A percentile compares a stretch with the other conserved stretches of the same genome.
phyloP scores from a whole-genome alignment of 1,140 invertebrate genomes.

The Bilobella aurantiaca region DNA sequence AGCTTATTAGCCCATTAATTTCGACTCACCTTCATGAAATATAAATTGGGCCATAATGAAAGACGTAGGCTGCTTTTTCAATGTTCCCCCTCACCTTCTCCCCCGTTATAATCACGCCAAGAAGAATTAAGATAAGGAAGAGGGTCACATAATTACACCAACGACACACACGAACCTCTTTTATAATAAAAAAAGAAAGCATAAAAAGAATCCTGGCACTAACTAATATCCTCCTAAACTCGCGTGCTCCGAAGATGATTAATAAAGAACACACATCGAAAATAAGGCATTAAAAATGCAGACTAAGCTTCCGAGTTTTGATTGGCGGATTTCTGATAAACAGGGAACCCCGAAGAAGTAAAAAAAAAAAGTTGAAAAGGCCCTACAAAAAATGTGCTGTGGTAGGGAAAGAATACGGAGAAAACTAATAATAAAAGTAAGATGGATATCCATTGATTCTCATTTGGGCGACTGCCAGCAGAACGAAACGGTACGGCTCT shows the following conservation, averaged over 20 bases:
- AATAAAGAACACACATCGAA: background rate
- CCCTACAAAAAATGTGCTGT: background rate
- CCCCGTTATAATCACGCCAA: background rate
- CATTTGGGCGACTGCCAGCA: slow-evolving; percentile 1
- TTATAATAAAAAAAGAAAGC: background rate
- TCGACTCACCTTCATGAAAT: background rate
- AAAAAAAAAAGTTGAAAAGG: background rate
- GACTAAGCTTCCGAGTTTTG: background rate
- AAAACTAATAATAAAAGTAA: no score
- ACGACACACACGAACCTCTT: no score
- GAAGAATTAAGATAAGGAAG: slow-evolving; percentile 4
- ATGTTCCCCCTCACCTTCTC: background rate
- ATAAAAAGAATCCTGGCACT: background rate
- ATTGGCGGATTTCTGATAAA: background rate
- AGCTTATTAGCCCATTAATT: background rate
- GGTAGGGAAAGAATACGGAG: background rate
- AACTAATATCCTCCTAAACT: background rate
- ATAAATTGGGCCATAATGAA: background rate
- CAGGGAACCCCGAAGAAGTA: no score
- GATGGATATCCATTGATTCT: slow-evolving; percentile 11
- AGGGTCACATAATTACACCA: background rate
- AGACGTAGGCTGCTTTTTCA: background rate
- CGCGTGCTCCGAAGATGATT: background rate
- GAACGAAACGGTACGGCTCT: background rate
- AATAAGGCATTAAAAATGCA: slow-evolving; percentile 1